Evolutionary conservation across 2,888 invertebrate genomes (phyloP).

Genomic region (Argynnis bischoffii): DNA sequence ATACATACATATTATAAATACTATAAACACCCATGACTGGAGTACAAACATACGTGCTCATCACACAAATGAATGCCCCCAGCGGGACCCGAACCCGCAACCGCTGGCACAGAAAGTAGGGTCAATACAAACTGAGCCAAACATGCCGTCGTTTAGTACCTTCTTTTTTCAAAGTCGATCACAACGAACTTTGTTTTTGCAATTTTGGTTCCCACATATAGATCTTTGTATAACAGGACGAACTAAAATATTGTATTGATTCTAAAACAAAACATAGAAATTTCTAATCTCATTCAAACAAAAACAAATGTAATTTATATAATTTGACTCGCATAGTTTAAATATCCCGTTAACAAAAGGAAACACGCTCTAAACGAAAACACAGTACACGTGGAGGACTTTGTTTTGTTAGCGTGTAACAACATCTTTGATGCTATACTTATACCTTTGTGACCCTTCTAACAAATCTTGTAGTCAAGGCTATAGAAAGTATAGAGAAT

Average conservation of each 20-base stretch:
- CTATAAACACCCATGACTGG: too few species aligned
- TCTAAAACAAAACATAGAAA: constrained; percentile 1
- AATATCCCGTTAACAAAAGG: constrained; percentile 32
- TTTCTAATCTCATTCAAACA: constrained; percentile 15
- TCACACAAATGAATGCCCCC: too few species aligned
- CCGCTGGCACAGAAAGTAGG: too few species aligned
- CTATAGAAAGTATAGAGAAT: background rate
- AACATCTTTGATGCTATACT: constrained; percentile 3
- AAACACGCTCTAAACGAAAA: constrained; percentile 33
- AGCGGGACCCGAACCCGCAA: too few species aligned
- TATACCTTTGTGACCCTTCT: background rate
- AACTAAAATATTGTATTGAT: background rate
- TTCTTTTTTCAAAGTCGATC: too few species aligned
- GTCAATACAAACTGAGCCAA: too few species aligned
- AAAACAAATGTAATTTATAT: constrained; percentile 16
- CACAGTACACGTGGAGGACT: constrained; percentile 38
- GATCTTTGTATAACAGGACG: constrained; percentile 1
- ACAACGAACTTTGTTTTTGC: background rate
- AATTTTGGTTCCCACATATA: too few species aligned
- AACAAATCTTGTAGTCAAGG: background rate
- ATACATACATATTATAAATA: too few species aligned
- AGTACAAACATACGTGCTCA: too few species aligned
- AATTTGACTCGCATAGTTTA: constrained; percentile 11
- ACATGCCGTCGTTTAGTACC: too few species aligned
- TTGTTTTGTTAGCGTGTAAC: constrained; percentile 26